phyloP scores from a whole-genome alignment of 2,113 vertebrate species.

The Cebus imitator region DNA sequence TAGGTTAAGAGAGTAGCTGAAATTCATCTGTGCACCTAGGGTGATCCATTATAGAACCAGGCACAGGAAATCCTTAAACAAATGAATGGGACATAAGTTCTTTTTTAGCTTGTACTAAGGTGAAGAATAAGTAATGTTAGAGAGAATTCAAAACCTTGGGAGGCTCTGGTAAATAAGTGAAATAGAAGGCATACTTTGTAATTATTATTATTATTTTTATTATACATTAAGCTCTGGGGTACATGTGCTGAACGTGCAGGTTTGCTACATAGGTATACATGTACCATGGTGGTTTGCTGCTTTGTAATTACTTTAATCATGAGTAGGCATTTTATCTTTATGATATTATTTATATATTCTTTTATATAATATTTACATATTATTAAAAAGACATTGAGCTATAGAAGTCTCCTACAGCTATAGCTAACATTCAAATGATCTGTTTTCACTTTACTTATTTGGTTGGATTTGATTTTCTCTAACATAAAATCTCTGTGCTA shows the following conservation, averaged over 20 bases:
- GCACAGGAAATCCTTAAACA: background rate
- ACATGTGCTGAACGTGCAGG: no score
- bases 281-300: no score
- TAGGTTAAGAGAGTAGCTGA: constrained; percentile 13
- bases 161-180: background rate
- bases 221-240: no score
- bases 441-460: background rate
- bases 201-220: background rate
- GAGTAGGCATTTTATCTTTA: background rate
- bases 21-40: background rate
- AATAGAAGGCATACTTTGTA: background rate
- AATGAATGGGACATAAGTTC: background rate
- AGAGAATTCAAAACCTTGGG: background rate
- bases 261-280: no score
- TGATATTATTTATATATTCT: background rate
- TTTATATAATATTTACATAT: background rate
- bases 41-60: background rate
- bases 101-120: background rate
- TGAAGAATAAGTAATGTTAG: background rate
- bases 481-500: constrained; percentile 19
- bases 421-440: constrained; percentile 5
- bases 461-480: constrained; percentile 15
- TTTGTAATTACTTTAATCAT: background rate
- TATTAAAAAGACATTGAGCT: background rate
- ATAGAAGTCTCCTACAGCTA: background rate